These are phyloP conservation scores for Antedon bifida DNA, from an alignment of 35 echinoderm and acorn worm genomes.

Conservation along the genomic window DNA sequence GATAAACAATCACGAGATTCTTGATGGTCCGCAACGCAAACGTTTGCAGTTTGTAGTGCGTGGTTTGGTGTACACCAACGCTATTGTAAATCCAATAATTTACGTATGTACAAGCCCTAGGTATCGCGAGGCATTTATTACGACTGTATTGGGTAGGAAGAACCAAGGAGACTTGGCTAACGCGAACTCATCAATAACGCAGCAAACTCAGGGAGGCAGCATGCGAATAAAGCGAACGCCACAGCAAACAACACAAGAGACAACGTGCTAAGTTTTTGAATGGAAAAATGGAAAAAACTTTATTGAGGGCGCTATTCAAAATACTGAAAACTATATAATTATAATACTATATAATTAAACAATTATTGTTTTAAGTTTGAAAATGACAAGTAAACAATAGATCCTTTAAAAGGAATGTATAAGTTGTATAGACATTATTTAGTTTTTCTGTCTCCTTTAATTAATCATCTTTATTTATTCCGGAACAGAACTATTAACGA, in stretches of 20 bases:
- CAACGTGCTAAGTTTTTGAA: background rate
- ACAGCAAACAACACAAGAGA: background rate
- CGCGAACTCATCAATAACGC: background rate
- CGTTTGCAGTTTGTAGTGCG: background rate
- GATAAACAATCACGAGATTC: background rate
- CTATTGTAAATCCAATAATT: slow-evolving; percentile 69
- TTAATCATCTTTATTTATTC: no score
- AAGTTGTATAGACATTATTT: no score
- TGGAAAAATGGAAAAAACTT: no score
- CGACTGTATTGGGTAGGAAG: background rate
- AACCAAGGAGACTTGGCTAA: background rate
- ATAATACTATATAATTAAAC: no score
- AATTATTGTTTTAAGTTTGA: no score
- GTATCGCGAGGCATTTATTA: slow-evolving; percentile 58
- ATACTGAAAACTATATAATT: no score
- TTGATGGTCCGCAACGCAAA: background rate
- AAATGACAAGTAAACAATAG: no score
- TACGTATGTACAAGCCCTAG: slow-evolving; percentile 59
- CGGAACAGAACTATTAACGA: no score
- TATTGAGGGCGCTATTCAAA: no score
- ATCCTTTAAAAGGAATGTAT: no score
- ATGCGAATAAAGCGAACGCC: background rate
- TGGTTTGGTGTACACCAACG: slow-evolving; percentile 41
- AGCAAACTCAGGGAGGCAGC: background rate
- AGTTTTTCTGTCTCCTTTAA: no score